A percentile compares a stretch with the other conserved stretches of the same genome.
phyloP scores from a whole-genome alignment of 1,140 invertebrate species.

The Danaus melanippus region DNA sequence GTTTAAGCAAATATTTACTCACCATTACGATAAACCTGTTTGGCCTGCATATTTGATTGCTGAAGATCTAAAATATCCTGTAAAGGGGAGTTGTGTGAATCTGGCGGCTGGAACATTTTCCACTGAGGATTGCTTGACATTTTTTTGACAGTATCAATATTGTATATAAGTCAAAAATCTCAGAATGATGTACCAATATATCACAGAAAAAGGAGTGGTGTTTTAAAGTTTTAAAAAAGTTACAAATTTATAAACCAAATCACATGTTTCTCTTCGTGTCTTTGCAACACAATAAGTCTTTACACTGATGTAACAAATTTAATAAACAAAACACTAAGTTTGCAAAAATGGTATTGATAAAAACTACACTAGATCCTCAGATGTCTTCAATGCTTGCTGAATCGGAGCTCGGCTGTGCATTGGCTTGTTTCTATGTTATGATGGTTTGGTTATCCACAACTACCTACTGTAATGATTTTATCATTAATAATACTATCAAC shows the following conservation, averaged over 20 bases:
- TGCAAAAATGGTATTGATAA: conserved; percentile 53
- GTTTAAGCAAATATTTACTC: conserved; percentile 24
- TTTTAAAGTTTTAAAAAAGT: conserved; percentile 38
- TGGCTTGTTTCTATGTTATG: conserved; percentile 33
- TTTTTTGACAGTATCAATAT: conserved; percentile 47
- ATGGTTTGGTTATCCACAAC: conserved; percentile 16
- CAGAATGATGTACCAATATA: conserved; percentile 58
- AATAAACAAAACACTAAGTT: conserved; percentile 50
- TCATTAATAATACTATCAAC: too few species aligned
- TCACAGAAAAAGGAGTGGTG: conserved; percentile 63
- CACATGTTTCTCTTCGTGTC: conserved; percentile 55
- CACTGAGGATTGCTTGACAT: conserved; percentile 93
- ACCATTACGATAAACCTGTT: conserved; percentile 66
- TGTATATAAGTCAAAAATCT: conserved; percentile 62
- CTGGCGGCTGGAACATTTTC: conserved; percentile 92
- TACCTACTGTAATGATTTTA: conserved; percentile 16
- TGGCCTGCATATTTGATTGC: conserved; percentile 62
- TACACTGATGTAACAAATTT: conserved; percentile 44
- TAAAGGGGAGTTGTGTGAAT: conserved; percentile 61
- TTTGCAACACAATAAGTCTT: conserved; percentile 35
- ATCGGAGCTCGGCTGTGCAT: conserved; percentile 78
- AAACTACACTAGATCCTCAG: conserved; percentile 81
- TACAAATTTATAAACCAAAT: conserved; percentile 54
- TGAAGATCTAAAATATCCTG: conserved; percentile 68
- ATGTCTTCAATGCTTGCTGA: conserved; percentile 93